These are phyloP conservation scores for Himalopsyche tibetana DNA, from an alignment of 2,888 invertebrate species.

Conservation along the genomic window DNA sequence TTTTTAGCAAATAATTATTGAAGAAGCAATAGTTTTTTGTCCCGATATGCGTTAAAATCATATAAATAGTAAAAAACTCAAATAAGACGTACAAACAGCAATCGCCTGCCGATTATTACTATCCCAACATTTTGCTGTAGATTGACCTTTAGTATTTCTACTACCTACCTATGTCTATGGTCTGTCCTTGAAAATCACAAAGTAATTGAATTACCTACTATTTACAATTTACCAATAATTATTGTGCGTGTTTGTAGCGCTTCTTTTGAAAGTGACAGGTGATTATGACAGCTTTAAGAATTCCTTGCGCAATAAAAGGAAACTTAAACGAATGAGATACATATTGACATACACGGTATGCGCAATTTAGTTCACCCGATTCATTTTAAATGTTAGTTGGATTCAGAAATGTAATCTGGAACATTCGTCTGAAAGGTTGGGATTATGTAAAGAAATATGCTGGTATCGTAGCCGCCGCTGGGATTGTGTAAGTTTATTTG, in stretches of 20 bases:
- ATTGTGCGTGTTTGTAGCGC: neutral
- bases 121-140: neutral
- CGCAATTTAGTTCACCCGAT: neutral
- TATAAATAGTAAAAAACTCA: no score
- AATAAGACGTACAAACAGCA: no score
- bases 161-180: neutral
- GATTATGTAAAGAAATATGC: slow-evolving; percentile 63
- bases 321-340: neutral
- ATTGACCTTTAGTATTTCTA: neutral
- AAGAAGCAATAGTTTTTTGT: no score
- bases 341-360: neutral
- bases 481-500: slow-evolving; percentile 55
- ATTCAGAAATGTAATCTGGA: slow-evolving; percentile 62
- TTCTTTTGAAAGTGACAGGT: slow-evolving; percentile 41
- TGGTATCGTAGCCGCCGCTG: slow-evolving; percentile 58
- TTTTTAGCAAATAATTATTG: no score
- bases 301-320: neutral
- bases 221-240: neutral
- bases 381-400: slow-evolving; percentile 56
- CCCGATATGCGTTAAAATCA: no score
- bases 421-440: slow-evolving; percentile 63
- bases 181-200: neutral
- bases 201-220: neutral
- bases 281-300: slow-evolving; percentile 31
- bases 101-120: no score